These are phyloP conservation scores for Dendrolimus houi DNA, from an alignment of 2,888 invertebrate species.

Conservation along the genomic window DNA sequence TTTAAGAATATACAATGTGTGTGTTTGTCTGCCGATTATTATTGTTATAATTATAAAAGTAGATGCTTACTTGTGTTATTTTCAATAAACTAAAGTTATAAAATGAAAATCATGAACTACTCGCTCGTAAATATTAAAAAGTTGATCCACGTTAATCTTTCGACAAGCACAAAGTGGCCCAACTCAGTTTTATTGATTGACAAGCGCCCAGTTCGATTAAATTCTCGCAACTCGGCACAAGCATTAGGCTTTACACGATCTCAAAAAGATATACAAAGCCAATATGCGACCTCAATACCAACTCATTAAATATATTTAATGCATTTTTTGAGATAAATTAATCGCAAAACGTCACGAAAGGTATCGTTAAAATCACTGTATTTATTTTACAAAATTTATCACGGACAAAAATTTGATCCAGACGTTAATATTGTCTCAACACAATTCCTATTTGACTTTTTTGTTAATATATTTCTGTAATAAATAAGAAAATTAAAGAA, in stretches of 20 bases:
- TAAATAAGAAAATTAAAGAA: no score
- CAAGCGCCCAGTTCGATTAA: slow-evolving; percentile 66
- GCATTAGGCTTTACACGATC: slow-evolving; percentile 51
- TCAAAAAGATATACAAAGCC: slow-evolving; percentile 15
- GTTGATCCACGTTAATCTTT: slow-evolving; percentile 36
- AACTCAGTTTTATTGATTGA: slow-evolving; percentile 67
- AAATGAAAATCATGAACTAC: no score
- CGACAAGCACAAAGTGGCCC: slow-evolving; percentile 38
- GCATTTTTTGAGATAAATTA: background rate
- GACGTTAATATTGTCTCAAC: no score
- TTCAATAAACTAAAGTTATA: background rate
- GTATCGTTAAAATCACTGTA: background rate
- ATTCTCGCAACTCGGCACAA: slow-evolving; percentile 53
- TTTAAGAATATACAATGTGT: no score
- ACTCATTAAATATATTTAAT: slow-evolving; percentile 1
- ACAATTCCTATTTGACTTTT: no score
- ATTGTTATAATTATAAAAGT: background rate
- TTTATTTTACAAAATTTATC: no score
- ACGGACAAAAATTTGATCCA: no score
- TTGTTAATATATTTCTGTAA: no score
- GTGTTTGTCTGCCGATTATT: no score
- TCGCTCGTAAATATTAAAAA: no score
- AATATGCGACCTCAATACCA: slow-evolving; percentile 16
- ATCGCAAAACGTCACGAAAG: background rate
- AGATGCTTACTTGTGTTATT: background rate